phyloP scores from a whole-genome alignment of 2,797 vertebrate genomes.

The Telmatherina bonti region DNA sequence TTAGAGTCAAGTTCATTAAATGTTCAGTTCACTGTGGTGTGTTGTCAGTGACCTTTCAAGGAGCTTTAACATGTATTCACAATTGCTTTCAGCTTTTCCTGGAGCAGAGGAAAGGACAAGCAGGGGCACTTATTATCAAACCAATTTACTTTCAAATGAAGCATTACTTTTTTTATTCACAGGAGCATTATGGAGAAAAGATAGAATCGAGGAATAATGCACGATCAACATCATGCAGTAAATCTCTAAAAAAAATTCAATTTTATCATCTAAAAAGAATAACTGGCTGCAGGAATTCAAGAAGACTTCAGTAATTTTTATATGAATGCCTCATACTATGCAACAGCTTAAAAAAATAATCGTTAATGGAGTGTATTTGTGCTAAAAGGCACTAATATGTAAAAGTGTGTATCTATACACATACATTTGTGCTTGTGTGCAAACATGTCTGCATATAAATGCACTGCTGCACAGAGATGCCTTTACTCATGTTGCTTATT shows the following conservation, averaged over 20 bases:
- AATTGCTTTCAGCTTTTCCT: slow-evolving; percentile 47
- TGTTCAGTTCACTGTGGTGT: slow-evolving; percentile 53
- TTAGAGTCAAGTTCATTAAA: slow-evolving; percentile 59
- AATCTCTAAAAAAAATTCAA: slow-evolving; percentile 52
- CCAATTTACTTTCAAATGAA: slow-evolving; percentile 73
- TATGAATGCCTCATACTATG: slow-evolving; percentile 3
- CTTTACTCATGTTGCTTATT: slow-evolving; percentile 57
- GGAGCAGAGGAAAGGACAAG: slow-evolving; percentile 49
- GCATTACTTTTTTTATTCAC: slow-evolving; percentile 71
- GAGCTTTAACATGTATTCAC: slow-evolving; percentile 47
- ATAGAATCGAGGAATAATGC: slow-evolving; percentile 34
- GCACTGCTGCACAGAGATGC: slow-evolving; percentile 21
- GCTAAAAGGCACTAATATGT: slow-evolving; percentile 22
- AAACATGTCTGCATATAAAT: background rate
- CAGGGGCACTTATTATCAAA: slow-evolving; percentile 63
- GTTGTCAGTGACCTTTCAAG: slow-evolving; percentile 65
- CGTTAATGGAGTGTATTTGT: background rate
- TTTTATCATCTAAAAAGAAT: slow-evolving; percentile 49
- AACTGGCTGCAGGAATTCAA: slow-evolving; percentile 23
- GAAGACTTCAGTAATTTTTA: background rate
- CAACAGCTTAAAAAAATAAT: slow-evolving; percentile 24
- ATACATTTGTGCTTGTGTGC: slow-evolving; percentile 2
- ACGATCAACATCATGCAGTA: slow-evolving; percentile 54
- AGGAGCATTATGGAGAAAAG: slow-evolving; percentile 56
- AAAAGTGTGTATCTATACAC: slow-evolving; percentile 23